Conservation (phyloP, 2,888 invertebrate genomes). For the Meteorus cinctellus region DNA sequence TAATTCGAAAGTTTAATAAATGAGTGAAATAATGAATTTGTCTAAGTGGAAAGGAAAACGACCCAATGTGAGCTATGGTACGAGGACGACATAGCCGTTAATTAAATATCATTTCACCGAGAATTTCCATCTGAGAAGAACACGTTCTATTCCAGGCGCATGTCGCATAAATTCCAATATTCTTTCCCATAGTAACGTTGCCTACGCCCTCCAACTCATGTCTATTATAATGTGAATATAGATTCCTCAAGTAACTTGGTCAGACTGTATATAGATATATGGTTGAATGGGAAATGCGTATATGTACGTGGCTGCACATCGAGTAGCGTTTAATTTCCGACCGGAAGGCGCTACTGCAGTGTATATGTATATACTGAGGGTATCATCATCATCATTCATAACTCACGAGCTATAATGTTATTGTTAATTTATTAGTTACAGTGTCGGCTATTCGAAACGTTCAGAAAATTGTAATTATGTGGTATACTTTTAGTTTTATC, state of each 20-base stretch:
- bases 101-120: conserved; percentile 26
- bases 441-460: too few relatives aligned
- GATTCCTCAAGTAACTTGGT: conserved; percentile 7
- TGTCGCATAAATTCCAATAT: conserved; percentile 18
- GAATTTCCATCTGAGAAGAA: conserved; percentile 8
- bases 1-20: not conserved
- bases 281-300: not conserved
- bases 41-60: conserved; percentile 10
- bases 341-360: conserved; percentile 27
- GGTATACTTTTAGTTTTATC: too few relatives aligned
- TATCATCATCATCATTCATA: conserved; percentile 10
- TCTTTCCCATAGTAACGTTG: not conserved
- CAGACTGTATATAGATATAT: not conserved
- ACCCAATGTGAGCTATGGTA: conserved; percentile 5
- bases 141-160: not conserved
- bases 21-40: not conserved
- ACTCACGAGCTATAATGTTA: not conserved
- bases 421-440: conserved; percentile 3
- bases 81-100: conserved; percentile 12
- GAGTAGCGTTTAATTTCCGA: conserved; percentile 42
- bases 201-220: conserved; percentile 10
- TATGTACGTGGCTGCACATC: conserved; percentile 6
- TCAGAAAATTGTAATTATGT: too few relatives aligned
- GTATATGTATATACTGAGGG: not conserved
- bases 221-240: conserved; percentile 16